Evolutionary conservation across 2,113 vertebrate species (phyloP).

Genomic region (Istiophorus platypterus): DNA sequence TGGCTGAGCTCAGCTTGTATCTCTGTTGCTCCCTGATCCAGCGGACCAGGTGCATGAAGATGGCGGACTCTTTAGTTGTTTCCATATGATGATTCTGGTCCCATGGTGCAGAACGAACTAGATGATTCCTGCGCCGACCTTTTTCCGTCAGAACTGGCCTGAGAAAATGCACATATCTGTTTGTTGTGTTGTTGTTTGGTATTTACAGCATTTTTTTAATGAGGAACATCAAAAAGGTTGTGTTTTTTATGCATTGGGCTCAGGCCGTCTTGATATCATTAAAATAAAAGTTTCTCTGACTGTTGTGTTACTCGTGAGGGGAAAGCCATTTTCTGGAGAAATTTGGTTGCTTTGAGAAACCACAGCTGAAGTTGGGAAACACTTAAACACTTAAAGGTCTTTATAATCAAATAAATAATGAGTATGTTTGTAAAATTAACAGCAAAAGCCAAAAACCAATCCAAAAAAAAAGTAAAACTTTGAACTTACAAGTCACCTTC

Average conservation of each 20-base stretch:
- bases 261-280: conserved; percentile 27
- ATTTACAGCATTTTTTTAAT: conserved; percentile 45
- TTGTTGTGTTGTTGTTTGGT: conserved; percentile 34
- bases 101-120: background rate
- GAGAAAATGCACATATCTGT: conserved; percentile 14
- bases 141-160: background rate
- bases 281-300: conserved; percentile 19
- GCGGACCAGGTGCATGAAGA: background rate
- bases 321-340: conserved; percentile 9
- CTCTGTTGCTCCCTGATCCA: background rate
- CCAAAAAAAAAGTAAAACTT: background rate
- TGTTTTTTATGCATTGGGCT: conserved; percentile 10
- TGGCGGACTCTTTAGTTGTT: background rate
- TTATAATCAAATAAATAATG: background rate
- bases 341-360: background rate
- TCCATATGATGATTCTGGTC: background rate
- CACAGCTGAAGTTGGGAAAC: conserved; percentile 8
- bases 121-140: background rate
- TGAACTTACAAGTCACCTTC: background rate
- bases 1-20: background rate
- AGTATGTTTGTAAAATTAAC: conserved; percentile 4
- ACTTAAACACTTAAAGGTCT: background rate
- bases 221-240: conserved; percentile 28
- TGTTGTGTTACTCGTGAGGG: conserved; percentile 6
- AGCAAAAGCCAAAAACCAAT: conserved; percentile 2